Conservation (phyloP, 2,113 vertebrate genomes). For the Channa maculata region DNA sequence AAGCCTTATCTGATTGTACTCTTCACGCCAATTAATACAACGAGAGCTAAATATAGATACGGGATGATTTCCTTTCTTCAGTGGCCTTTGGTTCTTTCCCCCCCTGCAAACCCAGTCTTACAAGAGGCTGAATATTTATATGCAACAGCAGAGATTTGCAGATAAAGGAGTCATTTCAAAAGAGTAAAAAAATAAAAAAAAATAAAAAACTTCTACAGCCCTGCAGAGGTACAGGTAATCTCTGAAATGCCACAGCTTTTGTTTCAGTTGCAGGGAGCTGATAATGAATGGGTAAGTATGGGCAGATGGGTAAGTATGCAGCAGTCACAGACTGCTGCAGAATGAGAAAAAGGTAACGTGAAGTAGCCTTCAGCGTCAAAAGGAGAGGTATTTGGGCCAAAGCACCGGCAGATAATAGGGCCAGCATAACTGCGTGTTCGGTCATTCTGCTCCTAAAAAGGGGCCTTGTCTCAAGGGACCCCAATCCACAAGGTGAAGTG, state of each 20-base stretch:
- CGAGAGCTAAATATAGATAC: conserved; percentile 74
- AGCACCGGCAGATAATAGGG: conserved; percentile 28
- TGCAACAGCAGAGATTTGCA: conserved; percentile 55
- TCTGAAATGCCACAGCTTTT: conserved; percentile 63
- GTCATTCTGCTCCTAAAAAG: conserved; percentile 48
- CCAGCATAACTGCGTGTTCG: conserved; percentile 49
- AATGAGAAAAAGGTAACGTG: conserved; percentile 52
- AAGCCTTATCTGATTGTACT: conserved; percentile 80
- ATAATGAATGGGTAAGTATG: conserved; percentile 47
- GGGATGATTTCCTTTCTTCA: conserved; percentile 73
- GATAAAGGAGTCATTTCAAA: conserved; percentile 55
- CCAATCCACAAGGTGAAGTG: conserved; percentile 59
- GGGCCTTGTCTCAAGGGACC: conserved; percentile 33
- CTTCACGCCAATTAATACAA: conserved; percentile 81
- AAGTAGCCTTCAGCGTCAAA: conserved; percentile 43
- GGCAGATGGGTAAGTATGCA: neutral
- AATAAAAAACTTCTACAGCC: conserved; percentile 1
- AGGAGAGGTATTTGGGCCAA: conserved; percentile 48
- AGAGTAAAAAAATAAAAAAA: neutral
- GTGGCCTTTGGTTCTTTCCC: conserved; percentile 71
- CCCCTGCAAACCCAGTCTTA: conserved; percentile 27
- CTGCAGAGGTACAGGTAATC: conserved; percentile 57
- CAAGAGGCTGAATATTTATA: conserved; percentile 53
- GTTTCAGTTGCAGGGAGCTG: conserved; percentile 43
- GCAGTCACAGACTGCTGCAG: conserved; percentile 13